phyloP scores from a whole-genome alignment of 2,888 invertebrate species.

The Blera fallax region DNA sequence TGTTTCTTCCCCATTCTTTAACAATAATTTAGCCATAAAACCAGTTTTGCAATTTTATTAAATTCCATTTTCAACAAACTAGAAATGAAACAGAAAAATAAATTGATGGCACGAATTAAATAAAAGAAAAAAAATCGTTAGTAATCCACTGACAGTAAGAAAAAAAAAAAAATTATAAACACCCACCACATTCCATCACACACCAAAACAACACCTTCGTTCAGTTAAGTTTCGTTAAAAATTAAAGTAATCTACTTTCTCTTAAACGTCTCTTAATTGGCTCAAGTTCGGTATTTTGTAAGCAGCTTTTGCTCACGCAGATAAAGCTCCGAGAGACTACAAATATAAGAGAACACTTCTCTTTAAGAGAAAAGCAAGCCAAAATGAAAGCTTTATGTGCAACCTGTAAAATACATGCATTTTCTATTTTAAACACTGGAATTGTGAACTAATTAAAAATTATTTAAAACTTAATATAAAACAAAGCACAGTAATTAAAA shows the following conservation, averaged over 20 bases:
- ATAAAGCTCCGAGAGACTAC: too few species aligned
- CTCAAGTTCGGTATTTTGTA: too few species aligned
- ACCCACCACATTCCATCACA: conserved; percentile 46
- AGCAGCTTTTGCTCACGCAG: too few species aligned
- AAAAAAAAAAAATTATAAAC: conserved; percentile 40
- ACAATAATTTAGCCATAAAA: not conserved
- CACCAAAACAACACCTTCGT: conserved; percentile 34
- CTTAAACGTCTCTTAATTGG: not conserved
- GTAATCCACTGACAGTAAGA: conserved; percentile 9
- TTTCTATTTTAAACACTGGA: not conserved
- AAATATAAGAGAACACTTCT: not conserved
- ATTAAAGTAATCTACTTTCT: not conserved
- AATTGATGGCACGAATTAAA: not conserved
- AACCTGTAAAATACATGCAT: not conserved
- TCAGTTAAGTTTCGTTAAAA: conserved; percentile 22
- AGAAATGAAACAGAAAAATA: not conserved
- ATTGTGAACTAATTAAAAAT: not conserved
- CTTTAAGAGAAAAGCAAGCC: not conserved
- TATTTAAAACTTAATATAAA: not conserved
- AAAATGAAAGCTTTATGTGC: not conserved
- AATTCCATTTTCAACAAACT: not conserved
- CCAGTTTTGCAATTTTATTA: not conserved
- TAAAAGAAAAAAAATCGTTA: not conserved
- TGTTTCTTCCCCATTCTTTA: not conserved
- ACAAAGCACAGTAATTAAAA: conserved; percentile 33